Percentiles rank a stretch among this genome's conserved stretches.
Evolutionary conservation across 2,797 vertebrate species (phyloP).

Genomic region (Lepus oiostolus): DNA sequence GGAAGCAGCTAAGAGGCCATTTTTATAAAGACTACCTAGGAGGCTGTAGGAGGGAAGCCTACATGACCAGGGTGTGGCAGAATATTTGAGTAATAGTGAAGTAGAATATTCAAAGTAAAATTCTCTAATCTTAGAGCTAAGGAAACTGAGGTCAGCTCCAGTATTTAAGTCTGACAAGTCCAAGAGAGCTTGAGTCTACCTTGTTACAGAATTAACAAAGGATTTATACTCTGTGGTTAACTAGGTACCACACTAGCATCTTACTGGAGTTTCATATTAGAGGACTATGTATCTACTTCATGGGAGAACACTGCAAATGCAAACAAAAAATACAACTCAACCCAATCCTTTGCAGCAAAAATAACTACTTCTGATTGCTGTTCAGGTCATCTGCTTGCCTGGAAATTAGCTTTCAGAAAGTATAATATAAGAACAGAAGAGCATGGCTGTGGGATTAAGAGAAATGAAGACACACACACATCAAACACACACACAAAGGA

Average conservation of each 20-base stretch:
- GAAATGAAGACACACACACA: conserved; percentile 25
- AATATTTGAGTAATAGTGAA: too few species aligned
- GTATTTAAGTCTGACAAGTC: neutral
- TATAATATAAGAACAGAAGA: neutral
- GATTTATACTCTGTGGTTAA: neutral
- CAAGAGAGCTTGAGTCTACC: neutral
- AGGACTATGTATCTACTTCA: neutral
- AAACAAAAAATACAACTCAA: conserved; percentile 11
- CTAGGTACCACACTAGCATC: neutral
- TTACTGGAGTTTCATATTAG: neutral
- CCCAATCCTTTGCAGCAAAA: neutral
- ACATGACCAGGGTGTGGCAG: neutral
- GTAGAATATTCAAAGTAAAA: neutral
- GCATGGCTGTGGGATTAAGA: neutral
- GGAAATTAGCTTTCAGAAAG: conserved; percentile 62
- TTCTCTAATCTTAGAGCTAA: neutral
- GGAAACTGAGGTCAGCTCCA: neutral
- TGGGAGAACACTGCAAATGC: conserved; percentile 55
- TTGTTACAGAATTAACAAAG: neutral
- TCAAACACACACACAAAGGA: neutral
- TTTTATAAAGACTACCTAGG: neutral
- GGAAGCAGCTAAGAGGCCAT: neutral
- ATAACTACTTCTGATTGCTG: neutral
- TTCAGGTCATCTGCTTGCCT: neutral
- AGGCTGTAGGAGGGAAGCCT: neutral